These are phyloP conservation scores for Cetonia aurata DNA, from an alignment of 2,888 invertebrate genomes.

Conservation along the genomic window DNA sequence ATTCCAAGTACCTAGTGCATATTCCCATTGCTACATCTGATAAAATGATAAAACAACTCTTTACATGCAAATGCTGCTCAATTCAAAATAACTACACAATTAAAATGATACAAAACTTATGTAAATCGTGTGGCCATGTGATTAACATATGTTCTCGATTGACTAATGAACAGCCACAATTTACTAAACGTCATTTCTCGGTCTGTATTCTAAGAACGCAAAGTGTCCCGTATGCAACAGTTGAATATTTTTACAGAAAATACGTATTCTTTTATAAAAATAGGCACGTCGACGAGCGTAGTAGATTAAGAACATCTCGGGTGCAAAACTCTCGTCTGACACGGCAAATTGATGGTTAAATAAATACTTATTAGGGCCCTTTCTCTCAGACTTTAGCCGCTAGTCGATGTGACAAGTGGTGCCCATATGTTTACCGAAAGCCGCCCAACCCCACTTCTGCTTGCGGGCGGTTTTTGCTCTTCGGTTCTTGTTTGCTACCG, in stretches of 20 bases:
- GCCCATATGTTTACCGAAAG: slow-evolving; percentile 63
- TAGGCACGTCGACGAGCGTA: slow-evolving; percentile 33
- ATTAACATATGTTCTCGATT: not conserved
- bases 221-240: not conserved
- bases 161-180: not conserved
- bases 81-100: not conserved
- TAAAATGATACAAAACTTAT: not conserved
- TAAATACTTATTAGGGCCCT: slow-evolving; percentile 61
- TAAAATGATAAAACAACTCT: no score
- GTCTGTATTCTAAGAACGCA: slow-evolving; percentile 10
- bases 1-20: no score
- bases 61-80: no score
- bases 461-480: slow-evolving; percentile 49
- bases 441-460: slow-evolving; percentile 50
- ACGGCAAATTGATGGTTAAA: slow-evolving; percentile 62
- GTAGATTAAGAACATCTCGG: slow-evolving; percentile 44
- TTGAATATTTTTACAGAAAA: slow-evolving; percentile 31
- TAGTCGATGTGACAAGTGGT: slow-evolving; percentile 62
- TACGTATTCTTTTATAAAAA: slow-evolving; percentile 33
- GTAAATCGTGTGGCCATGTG: not conserved
- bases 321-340: slow-evolving; percentile 47
- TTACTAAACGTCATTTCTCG: not conserved
- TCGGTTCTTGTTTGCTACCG: slow-evolving; percentile 51
- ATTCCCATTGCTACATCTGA: no score
- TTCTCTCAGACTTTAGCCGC: slow-evolving; percentile 48